Evolutionary conservation across 2,113 vertebrate species (phyloP).

Genomic region (Dasypus novemcinctus): DNA sequence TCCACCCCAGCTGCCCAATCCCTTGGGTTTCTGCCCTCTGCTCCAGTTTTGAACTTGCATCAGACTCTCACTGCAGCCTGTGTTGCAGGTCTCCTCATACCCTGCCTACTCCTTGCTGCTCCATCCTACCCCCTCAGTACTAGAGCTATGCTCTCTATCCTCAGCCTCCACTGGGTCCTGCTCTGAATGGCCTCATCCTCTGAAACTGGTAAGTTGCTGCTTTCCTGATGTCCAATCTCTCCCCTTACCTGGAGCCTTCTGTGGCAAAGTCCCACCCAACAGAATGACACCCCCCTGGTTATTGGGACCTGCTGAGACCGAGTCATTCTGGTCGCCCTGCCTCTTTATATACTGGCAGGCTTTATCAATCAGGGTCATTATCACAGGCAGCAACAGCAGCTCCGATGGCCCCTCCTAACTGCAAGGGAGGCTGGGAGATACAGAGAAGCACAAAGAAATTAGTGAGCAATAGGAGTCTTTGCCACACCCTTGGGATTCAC

Average conservation of each 20-base stretch:
- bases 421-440: not conserved
- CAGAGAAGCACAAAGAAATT: not conserved
- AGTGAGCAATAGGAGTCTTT: not conserved
- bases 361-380: not conserved
- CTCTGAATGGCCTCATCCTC: not conserved
- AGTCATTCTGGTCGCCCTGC: not conserved
- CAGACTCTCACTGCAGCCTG: not conserved
- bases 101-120: not conserved
- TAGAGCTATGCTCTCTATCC: not conserved
- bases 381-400: not conserved
- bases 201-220: not conserved
- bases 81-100: not conserved
- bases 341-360: not conserved
- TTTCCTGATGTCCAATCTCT: not conserved
- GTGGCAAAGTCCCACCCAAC: not conserved
- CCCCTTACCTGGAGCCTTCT: not conserved
- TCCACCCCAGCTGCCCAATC: not conserved
- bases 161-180: not conserved
- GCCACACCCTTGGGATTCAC: not conserved
- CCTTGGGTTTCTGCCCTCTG: constrained; percentile 1
- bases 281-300: not conserved
- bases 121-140: not conserved
- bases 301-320: not conserved
- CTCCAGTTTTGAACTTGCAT: not conserved
- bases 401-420: not conserved